Evolutionary conservation across 1,140 invertebrate species (phyloP).

Genomic region (Drosophila murphyi): DNA sequence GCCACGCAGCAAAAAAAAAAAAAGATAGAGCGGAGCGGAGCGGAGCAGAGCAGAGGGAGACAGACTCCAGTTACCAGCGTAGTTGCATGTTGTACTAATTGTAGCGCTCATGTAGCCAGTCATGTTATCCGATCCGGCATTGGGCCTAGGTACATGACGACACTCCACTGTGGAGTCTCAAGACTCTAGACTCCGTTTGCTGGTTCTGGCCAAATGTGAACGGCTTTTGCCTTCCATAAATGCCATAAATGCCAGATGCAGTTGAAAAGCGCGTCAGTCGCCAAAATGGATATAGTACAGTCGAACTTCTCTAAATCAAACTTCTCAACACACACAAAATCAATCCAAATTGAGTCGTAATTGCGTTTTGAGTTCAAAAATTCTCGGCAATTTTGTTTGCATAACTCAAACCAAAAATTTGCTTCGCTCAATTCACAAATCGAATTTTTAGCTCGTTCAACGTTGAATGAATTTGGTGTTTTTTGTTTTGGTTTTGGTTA

Average conservation of each 20-base stretch:
- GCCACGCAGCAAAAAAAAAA: constrained; percentile 27
- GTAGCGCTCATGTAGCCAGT: constrained; percentile 54
- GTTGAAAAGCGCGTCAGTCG: constrained; percentile 30
- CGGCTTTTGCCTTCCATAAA: constrained; percentile 26
- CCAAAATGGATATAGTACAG: constrained; percentile 17
- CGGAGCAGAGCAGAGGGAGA: background rate
- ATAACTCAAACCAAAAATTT: background rate
- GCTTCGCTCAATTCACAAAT: background rate
- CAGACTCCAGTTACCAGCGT: constrained; percentile 14
- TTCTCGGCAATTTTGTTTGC: background rate
- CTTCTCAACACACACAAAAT: background rate
- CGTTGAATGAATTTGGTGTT: no score
- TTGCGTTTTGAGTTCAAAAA: background rate
- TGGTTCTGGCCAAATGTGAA: constrained; percentile 41
- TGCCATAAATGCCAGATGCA: constrained; percentile 7
- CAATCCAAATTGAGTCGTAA: no score
- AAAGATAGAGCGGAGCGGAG: constrained; percentile 4
- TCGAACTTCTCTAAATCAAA: constrained; percentile 1
- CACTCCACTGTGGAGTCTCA: background rate
- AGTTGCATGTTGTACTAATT: constrained; percentile 78
- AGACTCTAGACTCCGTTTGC: background rate
- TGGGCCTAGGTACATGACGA: constrained; percentile 7
- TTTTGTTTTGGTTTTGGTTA: no score
- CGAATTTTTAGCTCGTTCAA: background rate
- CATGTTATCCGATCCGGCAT: constrained; percentile 65